Evolutionary conservation across 2,888 invertebrate species (phyloP), one percentile per base, ranked within the genome.

Genomic region (Dicyrtomina minuta): DNA sequence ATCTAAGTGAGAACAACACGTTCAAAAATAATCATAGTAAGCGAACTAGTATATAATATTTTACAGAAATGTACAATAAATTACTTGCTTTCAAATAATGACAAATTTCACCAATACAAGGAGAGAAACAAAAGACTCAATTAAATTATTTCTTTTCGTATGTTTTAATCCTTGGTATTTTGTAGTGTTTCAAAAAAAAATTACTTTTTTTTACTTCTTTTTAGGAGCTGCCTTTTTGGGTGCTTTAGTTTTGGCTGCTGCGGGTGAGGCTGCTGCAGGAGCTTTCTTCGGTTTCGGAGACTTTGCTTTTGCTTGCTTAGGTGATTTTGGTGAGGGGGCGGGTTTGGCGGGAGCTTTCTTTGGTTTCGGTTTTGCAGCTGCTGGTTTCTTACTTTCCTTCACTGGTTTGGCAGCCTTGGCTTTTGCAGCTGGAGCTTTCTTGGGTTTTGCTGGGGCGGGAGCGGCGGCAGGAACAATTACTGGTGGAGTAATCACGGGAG

Each of bases 271-370:
- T 49, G 49, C 17, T n/a, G n/a, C n/a, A n/a, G n/a, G n/a, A n/a
- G 49, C 49, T 49, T 6, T 46, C 17, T 49, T 49, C 17, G 49
- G 49, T 49, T 49, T 49, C 22, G 49, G 17, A n/a, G 49, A 2
- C 22, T 49, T 49, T 13, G 49, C 20, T 49, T 49, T 49, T 12
- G 17, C 15, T n/a, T 17, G 17, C 3, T 12, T 2, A 10, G 49
- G 15, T 6, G 46, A 15, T 10, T 6, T 46, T 15, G 8, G 49
- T 1, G 49, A 10, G 4, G 56, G 13, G 1, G 27, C 15, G 2
- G 20, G 6, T 15, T 17, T n/a, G 4, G 64, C 53, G 13, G 64
- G 53, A 12, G 64, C 41, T 33, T 49, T 41, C n/a, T 53, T 53
- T 2, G 53, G 53, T 33, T 26, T 60, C 13, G 43, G 15, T 15